A percentile compares a stretch with the other conserved stretches of the same genome.
Evolutionary conservation across 1,140 invertebrate species (phyloP).

Genomic region (Drosophila nigromelanica): DNA sequence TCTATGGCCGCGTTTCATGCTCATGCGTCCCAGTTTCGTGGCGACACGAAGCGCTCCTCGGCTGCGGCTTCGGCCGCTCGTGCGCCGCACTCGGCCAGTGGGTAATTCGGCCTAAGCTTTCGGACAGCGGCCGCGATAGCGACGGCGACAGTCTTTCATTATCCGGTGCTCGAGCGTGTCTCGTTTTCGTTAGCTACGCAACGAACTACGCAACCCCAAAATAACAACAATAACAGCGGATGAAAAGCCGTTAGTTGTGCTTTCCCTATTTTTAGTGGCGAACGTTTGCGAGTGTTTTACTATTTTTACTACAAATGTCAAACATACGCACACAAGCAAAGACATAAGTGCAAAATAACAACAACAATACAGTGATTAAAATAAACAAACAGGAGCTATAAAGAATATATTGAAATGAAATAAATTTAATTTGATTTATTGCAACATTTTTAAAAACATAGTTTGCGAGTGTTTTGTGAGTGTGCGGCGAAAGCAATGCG

Average conservation of each 20-base stretch:
- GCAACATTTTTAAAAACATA: slow-evolving; percentile 1
- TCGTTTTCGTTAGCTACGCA: slow-evolving; percentile 56
- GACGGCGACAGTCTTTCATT: slow-evolving; percentile 69
- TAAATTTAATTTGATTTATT: slow-evolving; percentile 7
- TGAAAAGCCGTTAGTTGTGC: slow-evolving; percentile 34
- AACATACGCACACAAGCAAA: slow-evolving; percentile 9
- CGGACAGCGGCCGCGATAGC: slow-evolving; percentile 22
- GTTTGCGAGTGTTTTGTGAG: not conserved
- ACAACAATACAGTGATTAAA: slow-evolving; percentile 11
- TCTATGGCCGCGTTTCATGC: slow-evolving; percentile 52
- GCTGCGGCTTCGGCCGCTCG: slow-evolving; percentile 4
- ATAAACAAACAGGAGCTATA: slow-evolving; percentile 1
- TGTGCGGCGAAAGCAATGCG: slow-evolving; percentile 9
- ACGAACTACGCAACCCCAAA: slow-evolving; percentile 37
- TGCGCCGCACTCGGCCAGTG: slow-evolving; percentile 35
- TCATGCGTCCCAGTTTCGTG: slow-evolving; percentile 20
- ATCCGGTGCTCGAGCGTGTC: slow-evolving; percentile 71
- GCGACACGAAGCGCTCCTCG: slow-evolving; percentile 20
- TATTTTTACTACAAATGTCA: slow-evolving; percentile 39
- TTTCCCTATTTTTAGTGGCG: slow-evolving; percentile 43
- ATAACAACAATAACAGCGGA: slow-evolving; percentile 36
- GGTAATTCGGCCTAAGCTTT: slow-evolving; percentile 59
- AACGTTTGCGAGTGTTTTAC: slow-evolving; percentile 44
- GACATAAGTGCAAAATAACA: not conserved
- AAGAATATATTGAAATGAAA: slow-evolving; percentile 1